These are phyloP conservation scores for Nymphalis c-album DNA, from an alignment of 2,888 invertebrate species.

Conservation along the genomic window DNA sequence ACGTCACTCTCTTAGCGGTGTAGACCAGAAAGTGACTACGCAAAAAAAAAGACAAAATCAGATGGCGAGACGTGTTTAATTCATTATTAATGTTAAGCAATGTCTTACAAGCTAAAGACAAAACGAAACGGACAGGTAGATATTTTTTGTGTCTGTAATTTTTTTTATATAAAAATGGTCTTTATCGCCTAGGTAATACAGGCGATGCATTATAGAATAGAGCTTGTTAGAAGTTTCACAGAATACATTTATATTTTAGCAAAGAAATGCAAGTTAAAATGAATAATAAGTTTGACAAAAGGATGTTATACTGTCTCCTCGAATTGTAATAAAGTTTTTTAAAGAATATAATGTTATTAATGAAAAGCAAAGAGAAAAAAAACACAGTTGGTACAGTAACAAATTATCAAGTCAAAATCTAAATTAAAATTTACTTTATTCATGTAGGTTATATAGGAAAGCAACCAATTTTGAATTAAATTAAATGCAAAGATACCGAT, in stretches of 20 bases:
- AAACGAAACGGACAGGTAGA: constrained; percentile 31
- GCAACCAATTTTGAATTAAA: too few species aligned
- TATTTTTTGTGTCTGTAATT: constrained; percentile 25
- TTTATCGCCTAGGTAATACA: constrained; percentile 7
- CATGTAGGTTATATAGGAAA: too few species aligned
- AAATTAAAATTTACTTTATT: too few species aligned
- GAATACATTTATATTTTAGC: constrained; percentile 24
- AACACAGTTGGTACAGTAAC: too few species aligned
- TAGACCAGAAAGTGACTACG: constrained; percentile 11
- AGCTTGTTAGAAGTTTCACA: constrained; percentile 30
- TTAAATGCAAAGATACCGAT: too few species aligned
- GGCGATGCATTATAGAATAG: background rate
- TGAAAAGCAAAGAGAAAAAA: background rate
- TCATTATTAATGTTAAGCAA: constrained; percentile 34
- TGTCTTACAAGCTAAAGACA: constrained; percentile 30
- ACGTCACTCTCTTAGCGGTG: background rate
- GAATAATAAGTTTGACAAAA: constrained; percentile 37
- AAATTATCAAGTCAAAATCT: too few species aligned
- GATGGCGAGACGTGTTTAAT: constrained; percentile 28
- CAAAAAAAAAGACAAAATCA: constrained; percentile 23
- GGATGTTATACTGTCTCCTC: constrained; percentile 30
- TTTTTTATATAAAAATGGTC: constrained; percentile 2
- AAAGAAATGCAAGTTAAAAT: constrained; percentile 36
- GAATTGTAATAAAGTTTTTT: constrained; percentile 31
- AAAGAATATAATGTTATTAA: constrained; percentile 19